Evolutionary conservation across 2,113 vertebrate species (phyloP), one percentile per base, ranked within the genome.

Genomic region (Corvus hawaiiensis): DNA sequence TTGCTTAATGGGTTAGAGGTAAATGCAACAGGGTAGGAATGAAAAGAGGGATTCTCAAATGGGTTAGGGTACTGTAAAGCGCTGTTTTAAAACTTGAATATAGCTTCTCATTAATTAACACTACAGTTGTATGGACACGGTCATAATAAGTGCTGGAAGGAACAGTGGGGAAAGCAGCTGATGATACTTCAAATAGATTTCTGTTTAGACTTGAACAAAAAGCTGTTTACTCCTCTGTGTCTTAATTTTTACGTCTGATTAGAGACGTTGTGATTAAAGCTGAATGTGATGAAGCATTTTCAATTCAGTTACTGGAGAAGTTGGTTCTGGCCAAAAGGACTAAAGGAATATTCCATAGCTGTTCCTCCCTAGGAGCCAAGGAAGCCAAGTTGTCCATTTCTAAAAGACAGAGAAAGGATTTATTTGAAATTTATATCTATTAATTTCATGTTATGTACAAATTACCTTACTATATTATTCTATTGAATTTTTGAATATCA

Each of bases 191-290:
- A 71, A 52, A 61, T 17, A 61, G 67, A 49, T 92, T 85, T 88
- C 58, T 79, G 44, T 72, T 66, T 63, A 48, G 66, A 33, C 41
- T 90, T 75, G 69, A 79, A 84, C 78, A 90, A 93, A 87, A 85
- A 77, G 20, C 37, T 2, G 1, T 91, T 95, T 82, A 59, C 46
- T 93, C 22, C 39, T 77, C 61, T 3, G 0, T 83, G 71, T 44
- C 54, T 84, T 91, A 49, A 59, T 94, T 95, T 95, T 94, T 84
- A 72, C 62, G 44, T 85, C 58, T 96, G 90, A 89, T 91, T 79
- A 64, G 81, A 87, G 44, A 33, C 1, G 5, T 80, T 84, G 48
- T 66, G 62, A 66, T 92, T 83, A 77, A 73, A 94, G 58, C 44
- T 82, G 74, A 26, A 15, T 49, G 13, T 49, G 49, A 93, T 83